Conservation (phyloP, 2,888 invertebrate genomes). For the Aelia acuminata region DNA sequence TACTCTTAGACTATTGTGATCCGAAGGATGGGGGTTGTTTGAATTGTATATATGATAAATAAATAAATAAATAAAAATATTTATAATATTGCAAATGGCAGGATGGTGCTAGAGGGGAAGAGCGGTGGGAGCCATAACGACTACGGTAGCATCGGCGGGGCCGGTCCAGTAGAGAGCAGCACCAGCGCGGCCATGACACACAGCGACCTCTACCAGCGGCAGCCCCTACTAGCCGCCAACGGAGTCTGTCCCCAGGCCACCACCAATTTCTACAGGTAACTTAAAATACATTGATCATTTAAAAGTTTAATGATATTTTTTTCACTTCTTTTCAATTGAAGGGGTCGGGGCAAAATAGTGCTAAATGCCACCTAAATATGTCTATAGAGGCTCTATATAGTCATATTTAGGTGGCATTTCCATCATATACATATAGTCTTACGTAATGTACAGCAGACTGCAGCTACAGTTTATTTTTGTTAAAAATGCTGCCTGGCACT, state of each 20-base stretch:
- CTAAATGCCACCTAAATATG: too few relatives aligned
- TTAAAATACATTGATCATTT: too few relatives aligned
- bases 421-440: too few relatives aligned
- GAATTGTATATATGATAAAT: neutral
- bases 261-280: slow-evolving; percentile 55
- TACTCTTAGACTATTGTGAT: neutral
- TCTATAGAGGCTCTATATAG: too few relatives aligned
- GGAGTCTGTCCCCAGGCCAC: slow-evolving; percentile 56
- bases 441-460: too few relatives aligned
- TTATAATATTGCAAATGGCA: slow-evolving; percentile 68
- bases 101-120: slow-evolving; percentile 78
- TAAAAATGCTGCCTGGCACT: too few relatives aligned
- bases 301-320: too few relatives aligned
- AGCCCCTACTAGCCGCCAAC: slow-evolving; percentile 71
- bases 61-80: neutral
- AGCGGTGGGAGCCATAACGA: slow-evolving; percentile 73
- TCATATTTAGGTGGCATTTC: too few relatives aligned
- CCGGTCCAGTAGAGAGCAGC: slow-evolving; percentile 67
- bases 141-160: slow-evolving; percentile 75
- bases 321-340: too few relatives aligned
- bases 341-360: too few relatives aligned
- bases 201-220: slow-evolving; percentile 75
- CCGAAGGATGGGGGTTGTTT: neutral
- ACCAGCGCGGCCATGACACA: slow-evolving; percentile 68
- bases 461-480: too few relatives aligned